Percentiles rank a stretch among this genome's conserved stretches.
phyloP scores from a whole-genome alignment of 2,797 vertebrate genomes.

The Scomberomorus guttatus region DNA sequence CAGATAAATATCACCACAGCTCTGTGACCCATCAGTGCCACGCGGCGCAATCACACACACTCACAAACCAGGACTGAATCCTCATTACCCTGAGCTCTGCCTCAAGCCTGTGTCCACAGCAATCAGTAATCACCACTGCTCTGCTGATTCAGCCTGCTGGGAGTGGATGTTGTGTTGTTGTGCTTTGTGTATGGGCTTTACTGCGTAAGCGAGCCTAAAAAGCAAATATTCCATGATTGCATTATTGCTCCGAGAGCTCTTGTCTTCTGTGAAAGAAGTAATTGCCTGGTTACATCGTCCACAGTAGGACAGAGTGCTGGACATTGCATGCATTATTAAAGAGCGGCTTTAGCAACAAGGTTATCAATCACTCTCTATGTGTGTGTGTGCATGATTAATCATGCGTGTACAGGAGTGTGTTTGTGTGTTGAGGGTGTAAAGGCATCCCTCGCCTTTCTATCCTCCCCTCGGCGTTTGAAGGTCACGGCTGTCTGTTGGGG shows the following conservation, averaged over 20 bases:
- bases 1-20: constrained; percentile 34
- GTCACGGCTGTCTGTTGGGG: constrained; percentile 60
- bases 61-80: constrained; percentile 6
- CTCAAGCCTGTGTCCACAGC: constrained; percentile 26
- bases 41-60: neutral
- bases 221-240: constrained; percentile 42
- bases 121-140: constrained; percentile 31
- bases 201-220: constrained; percentile 8
- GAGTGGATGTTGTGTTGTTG: neutral
- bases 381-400: constrained; percentile 14
- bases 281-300: constrained; percentile 60
- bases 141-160: constrained; percentile 54
- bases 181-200: neutral
- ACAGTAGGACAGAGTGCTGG: constrained; percentile 20
- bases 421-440: constrained; percentile 22
- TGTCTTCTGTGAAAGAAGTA: constrained; percentile 30
- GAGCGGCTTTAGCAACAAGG: constrained; percentile 28
- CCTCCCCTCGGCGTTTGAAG: constrained; percentile 54
- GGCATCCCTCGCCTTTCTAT: constrained; percentile 29
- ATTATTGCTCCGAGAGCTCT: constrained; percentile 22
- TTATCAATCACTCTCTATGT: constrained; percentile 47
- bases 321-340: constrained; percentile 70
- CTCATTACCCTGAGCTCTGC: constrained; percentile 49
- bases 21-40: constrained; percentile 32
- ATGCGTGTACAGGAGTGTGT: constrained; percentile 2